Evolutionary conservation across 2,888 invertebrate genomes (phyloP), one percentile per base, ranked within the genome.

Genomic region (Nomada hirtipes): DNA sequence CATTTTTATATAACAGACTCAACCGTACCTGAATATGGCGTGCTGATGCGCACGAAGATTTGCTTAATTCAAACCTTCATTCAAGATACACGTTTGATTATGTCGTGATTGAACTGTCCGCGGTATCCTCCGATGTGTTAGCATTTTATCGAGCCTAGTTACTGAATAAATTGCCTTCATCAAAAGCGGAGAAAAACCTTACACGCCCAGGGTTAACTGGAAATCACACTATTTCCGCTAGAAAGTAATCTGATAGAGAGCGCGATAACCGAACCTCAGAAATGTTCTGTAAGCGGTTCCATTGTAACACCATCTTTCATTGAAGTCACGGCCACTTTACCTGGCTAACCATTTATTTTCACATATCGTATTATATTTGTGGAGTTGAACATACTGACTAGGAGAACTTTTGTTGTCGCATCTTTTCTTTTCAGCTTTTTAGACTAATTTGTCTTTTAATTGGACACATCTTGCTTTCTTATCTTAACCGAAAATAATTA

Each of bases 1-100:
- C 36, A 55, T 92, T 92, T 92, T 92, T 90, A 92, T 89, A 90
- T 92, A 92, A 92, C 89, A 79, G 83, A 90, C 88, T 89, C 87
- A 89, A 90, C 89, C 86, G 85, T 85, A 80, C 77, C 82, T 18
- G 72, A 64, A 77, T 72, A 77, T 88, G 86, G 89, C 88, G 87
- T 89, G 90, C 87, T 90, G 82, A 75, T 83, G 86, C 83, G 79
- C 82, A 82, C 76, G 65, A 74, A 78, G 68, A 68, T 82, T 64
- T 79, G 18, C 61, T 78, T 79, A 76, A 69, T 18, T 29, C 67
- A 47, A 68, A 26, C 2, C 26, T 55, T 75, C 61, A 67, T 55
- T 59, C 70, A 65, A 57, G 64, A 63, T 60, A 67, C 20, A 52
- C 60, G 23, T 18, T n/a, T 13, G 26, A 57, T 50, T 61, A 9